Base-by-base conservation (phyloP, 2,888 invertebrate species). In the Amphipyra berbera region DNA sequence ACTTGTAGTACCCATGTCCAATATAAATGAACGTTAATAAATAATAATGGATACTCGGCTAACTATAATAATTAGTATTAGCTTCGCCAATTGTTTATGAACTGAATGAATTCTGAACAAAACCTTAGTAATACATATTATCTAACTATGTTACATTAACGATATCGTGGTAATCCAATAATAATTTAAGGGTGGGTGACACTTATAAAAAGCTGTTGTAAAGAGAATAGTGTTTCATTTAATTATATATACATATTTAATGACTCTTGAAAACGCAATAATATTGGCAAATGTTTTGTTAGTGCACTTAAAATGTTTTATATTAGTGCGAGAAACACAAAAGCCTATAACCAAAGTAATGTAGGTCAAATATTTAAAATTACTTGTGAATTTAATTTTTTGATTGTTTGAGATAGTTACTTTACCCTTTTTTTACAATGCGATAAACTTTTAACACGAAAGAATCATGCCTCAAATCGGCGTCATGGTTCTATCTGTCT, bases 31-130 rank as follows among this genome's bases (percentile, higher is more conserved):
- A 59, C 37, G 13, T 57, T 30, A 30, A 30, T 30, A 30, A 30
- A 7, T 30, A 62, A 53, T 42, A 47, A 54, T 48, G 49, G 48
- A 42, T 66, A 62, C 58, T 49, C 53, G 6, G 55, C 58, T 73
- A 63, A 76, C 41, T 56, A 41, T 49, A 47, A 45, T 30, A 60
- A 52, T 68, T n/a, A 50, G 27, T 58, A 57, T 45, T 33, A 58
- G 48, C 35, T 61, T 68, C 38, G 52, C 42, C 38, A 59, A 52
- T 57, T 38, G 13, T 30, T 48, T 52, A 42, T 13, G 38, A 54
- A 59, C 13, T 37, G 45, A 61, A 49, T 14, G 37, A 41, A 45
- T 50, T 69, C 12, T 46, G 27, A 30, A 30, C 6, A 50, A 45
- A 48, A 33, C 27, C 6, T 61, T 57, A 15, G 2, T 57, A 58